These are phyloP conservation scores for Damaliscus lunatus DNA, from an alignment of 2,113 vertebrate genomes.

Conservation along the genomic window DNA sequence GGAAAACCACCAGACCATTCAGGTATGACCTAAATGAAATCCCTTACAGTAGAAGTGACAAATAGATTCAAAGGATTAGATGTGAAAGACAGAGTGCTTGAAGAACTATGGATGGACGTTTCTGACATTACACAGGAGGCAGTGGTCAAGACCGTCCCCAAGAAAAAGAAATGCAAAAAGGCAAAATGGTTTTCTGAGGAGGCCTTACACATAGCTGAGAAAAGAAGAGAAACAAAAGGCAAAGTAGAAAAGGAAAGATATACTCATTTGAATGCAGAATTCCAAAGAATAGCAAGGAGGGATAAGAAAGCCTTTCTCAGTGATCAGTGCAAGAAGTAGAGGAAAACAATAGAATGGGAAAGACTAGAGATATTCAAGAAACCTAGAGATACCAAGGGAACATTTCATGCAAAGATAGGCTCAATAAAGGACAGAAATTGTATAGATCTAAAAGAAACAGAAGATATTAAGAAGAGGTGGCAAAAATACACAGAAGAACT, in stretches of 20 bases:
- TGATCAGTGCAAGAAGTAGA: not conserved
- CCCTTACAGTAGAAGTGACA: not conserved
- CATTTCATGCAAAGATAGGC: not conserved
- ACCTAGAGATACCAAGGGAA: not conserved
- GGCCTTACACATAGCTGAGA: not conserved
- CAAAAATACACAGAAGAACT: not conserved
- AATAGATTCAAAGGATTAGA: not conserved
- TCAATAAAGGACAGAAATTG: not conserved
- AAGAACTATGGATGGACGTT: not conserved
- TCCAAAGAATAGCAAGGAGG: not conserved
- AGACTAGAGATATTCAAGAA: not conserved
- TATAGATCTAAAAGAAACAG: not conserved
- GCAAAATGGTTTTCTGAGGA: not conserved
- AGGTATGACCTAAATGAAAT: not conserved
- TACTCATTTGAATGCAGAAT: not conserved
- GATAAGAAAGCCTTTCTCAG: not conserved
- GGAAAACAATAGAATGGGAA: not conserved
- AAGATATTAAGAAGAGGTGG: not conserved
- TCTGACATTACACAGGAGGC: not conserved
- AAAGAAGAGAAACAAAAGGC: not conserved
- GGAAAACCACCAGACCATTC: not conserved
- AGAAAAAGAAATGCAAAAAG: not conserved
- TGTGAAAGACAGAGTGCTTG: not conserved
- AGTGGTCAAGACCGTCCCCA: not conserved
- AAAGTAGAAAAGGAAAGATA: not conserved